phyloP scores from a whole-genome alignment of 2,888 invertebrate species.

The Pristionchus mayeri region DNA sequence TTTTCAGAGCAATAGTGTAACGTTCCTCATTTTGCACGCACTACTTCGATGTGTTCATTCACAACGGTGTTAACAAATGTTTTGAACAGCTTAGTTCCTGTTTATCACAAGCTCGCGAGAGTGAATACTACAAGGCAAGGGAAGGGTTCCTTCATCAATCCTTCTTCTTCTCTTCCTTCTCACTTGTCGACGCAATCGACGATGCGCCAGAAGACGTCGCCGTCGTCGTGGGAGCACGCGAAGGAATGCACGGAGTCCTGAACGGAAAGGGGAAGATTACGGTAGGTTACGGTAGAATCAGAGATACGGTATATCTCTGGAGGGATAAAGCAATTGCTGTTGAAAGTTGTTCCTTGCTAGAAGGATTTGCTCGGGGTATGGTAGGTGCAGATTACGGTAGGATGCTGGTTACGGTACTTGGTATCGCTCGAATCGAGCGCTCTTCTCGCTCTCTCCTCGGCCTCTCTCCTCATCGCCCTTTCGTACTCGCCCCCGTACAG shows the following conservation, averaged over 20 bases:
- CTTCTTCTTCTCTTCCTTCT: constrained; percentile 16
- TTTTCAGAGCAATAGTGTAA: no score
- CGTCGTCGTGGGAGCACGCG: background rate
- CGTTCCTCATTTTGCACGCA: no score
- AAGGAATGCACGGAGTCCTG: background rate
- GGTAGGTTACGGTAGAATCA: no score
- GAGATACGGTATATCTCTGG: no score
- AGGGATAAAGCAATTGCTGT: no score
- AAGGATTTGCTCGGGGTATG: background rate
- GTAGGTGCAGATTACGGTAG: background rate
- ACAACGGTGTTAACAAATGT: no score
- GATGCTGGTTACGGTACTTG: background rate
- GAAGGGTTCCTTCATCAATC: background rate
- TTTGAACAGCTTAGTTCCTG: constrained; percentile 19
- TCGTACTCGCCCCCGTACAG: constrained; percentile 37
- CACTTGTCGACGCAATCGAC: background rate
- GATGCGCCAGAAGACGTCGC: background rate
- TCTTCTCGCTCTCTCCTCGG: constrained; percentile 11
- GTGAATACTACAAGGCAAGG: background rate
- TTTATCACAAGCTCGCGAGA: constrained; percentile 10
- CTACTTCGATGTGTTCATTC: no score
- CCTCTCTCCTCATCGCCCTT: background rate
- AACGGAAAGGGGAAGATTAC: no score
- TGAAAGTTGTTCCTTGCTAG: no score
- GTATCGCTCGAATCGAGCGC: background rate